Evolutionary conservation across 1,140 invertebrate genomes (phyloP).

Genomic region (Tenebrio molitor): DNA sequence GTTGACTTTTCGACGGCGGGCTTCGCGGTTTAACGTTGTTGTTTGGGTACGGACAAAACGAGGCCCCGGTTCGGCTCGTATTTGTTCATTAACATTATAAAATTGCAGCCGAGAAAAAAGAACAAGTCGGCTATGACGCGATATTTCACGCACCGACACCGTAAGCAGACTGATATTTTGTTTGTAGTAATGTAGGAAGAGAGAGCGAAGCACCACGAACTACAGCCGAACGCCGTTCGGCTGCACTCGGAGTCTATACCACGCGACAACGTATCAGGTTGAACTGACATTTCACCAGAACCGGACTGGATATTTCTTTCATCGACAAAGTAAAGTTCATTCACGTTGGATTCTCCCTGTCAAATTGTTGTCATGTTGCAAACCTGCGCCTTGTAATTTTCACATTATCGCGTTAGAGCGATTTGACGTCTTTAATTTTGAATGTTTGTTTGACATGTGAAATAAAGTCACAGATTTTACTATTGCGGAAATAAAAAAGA

Average conservation of each 20-base stretch:
- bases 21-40: neutral
- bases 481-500: no score
- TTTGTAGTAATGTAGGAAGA: constrained; percentile 16
- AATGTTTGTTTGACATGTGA: no score
- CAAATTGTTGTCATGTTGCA: no score
- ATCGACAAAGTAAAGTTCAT: neutral
- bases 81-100: constrained; percentile 32
- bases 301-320: neutral
- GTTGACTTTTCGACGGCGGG: neutral
- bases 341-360: no score
- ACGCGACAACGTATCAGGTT: neutral
- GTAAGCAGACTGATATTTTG: constrained; percentile 36
- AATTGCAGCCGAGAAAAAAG: constrained; percentile 18
- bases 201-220: constrained; percentile 8
- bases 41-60: neutral
- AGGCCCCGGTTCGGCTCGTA: neutral
- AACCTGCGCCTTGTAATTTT: no score
- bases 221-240: constrained; percentile 1
- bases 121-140: neutral
- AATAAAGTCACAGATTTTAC: no score
- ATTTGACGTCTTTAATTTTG: no score
- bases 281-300: neutral
- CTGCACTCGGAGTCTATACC: neutral
- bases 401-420: no score
- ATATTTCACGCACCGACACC: neutral